Conservation (phyloP, 1,140 invertebrate species). For the Trissolcus basalis region DNA sequence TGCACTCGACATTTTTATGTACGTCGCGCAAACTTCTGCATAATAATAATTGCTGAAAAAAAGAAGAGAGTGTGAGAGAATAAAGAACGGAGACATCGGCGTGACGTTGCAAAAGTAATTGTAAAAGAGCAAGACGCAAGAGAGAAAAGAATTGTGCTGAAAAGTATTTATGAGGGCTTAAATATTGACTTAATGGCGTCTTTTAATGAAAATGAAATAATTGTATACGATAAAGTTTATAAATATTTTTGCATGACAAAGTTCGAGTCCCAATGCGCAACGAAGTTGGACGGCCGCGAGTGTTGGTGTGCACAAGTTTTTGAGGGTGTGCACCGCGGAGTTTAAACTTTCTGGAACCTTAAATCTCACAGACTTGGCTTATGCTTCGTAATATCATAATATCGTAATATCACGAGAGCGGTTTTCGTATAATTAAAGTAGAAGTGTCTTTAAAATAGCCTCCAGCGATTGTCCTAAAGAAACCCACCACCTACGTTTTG, state of each 20-base stretch:
- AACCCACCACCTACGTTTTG: conserved; percentile 53
- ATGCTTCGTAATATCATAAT: conserved; percentile 72
- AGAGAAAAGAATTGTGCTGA: not conserved
- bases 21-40: conserved; percentile 37
- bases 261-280: conserved; percentile 52
- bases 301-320: conserved; percentile 53
- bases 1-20: conserved; percentile 54
- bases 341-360: conserved; percentile 67
- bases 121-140: conserved; percentile 1
- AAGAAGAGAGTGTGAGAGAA: no score
- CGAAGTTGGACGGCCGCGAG: conserved; percentile 53
- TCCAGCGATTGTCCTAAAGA: conserved; percentile 65
- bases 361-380: conserved; percentile 65
- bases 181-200: conserved; percentile 37
- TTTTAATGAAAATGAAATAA: conserved; percentile 51
- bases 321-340: conserved; percentile 48
- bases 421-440: conserved; percentile 72
- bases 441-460: conserved; percentile 73
- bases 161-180: conserved; percentile 10
- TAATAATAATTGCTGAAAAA: conserved; percentile 32
- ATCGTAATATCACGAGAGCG: conserved; percentile 69
- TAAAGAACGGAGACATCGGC: not conserved
- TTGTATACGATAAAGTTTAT: conserved; percentile 57
- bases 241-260: conserved; percentile 57
- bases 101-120: conserved; percentile 10